These are phyloP conservation scores for Eurytoma adleriae DNA, from an alignment of 2,888 invertebrate species.

Conservation along the genomic window DNA sequence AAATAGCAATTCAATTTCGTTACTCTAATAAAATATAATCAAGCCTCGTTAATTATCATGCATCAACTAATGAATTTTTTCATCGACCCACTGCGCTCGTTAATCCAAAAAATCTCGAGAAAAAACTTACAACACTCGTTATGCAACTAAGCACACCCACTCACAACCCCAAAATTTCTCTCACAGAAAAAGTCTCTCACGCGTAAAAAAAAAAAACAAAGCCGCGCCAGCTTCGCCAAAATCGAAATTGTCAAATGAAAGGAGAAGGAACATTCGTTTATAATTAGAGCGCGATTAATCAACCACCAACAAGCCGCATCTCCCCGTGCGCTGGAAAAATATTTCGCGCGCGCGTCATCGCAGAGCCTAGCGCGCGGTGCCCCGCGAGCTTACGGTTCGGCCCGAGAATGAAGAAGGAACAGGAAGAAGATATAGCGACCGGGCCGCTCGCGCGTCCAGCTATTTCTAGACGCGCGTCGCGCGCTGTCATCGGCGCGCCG, in stretches of 20 bases:
- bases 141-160: too few relatives aligned
- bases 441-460: slow-evolving; percentile 28
- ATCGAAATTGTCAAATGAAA: too few relatives aligned
- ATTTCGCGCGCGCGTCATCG: not conserved
- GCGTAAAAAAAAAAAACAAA: not conserved
- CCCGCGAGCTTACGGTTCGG: not conserved
- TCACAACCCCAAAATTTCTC: too few relatives aligned
- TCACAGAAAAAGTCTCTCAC: too few relatives aligned
- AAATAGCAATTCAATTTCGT: too few relatives aligned
- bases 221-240: not conserved
- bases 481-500: slow-evolving; percentile 29
- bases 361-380: not conserved
- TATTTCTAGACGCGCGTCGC: slow-evolving; percentile 46
- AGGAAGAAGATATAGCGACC: slow-evolving; percentile 40
- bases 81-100: too few relatives aligned
- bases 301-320: not conserved
- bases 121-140: too few relatives aligned
- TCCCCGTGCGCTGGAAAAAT: not conserved
- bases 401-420: slow-evolving; percentile 51
- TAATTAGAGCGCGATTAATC: not conserved
- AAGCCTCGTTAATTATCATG: too few relatives aligned
- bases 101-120: too few relatives aligned
- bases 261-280: not conserved
- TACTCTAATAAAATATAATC: too few relatives aligned
- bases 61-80: too few relatives aligned